Percentiles rank a stretch among this genome's conserved stretches.
These are phyloP conservation scores for Tenrec ecaudatus DNA, from an alignment of 2,113 vertebrate genomes.

Conservation along the genomic window DNA sequence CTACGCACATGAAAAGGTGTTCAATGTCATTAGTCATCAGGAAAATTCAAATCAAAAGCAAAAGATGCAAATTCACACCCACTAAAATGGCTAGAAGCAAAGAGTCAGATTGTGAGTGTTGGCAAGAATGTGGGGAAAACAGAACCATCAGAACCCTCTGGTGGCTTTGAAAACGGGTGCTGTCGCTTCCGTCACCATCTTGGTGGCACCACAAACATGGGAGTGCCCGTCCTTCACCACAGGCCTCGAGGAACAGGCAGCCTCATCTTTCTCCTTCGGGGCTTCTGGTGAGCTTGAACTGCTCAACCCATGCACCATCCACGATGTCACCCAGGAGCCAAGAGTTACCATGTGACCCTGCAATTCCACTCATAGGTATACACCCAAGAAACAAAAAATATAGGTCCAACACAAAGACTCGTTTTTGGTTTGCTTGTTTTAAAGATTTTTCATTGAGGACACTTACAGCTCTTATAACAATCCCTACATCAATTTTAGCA, in stretches of 20 bases:
- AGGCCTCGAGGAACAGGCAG: too few species aligned
- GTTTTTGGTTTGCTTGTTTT: too few species aligned
- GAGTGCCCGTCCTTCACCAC: too few species aligned
- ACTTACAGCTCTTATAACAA: too few species aligned
- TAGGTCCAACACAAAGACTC: too few species aligned
- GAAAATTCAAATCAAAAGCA: neutral
- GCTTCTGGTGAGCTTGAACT: too few species aligned
- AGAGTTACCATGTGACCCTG: neutral
- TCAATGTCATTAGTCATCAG: neutral
- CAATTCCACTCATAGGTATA: neutral
- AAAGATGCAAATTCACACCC: neutral
- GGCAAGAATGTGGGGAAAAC: neutral
- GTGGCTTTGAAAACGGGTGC: neutral
- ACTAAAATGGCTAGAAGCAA: neutral
- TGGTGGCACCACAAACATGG: neutral
- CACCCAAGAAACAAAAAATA: neutral
- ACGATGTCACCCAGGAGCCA: too few species aligned
- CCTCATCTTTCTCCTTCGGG: too few species aligned
- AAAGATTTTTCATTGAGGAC: too few species aligned
- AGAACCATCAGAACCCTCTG: neutral
- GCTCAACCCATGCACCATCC: too few species aligned
- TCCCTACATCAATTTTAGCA: too few species aligned
- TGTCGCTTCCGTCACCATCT: neutral
- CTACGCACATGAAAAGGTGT: neutral
- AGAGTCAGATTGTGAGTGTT: neutral